Conservation (phyloP, 2,113 vertebrate species). For the Fulica atra region DNA sequence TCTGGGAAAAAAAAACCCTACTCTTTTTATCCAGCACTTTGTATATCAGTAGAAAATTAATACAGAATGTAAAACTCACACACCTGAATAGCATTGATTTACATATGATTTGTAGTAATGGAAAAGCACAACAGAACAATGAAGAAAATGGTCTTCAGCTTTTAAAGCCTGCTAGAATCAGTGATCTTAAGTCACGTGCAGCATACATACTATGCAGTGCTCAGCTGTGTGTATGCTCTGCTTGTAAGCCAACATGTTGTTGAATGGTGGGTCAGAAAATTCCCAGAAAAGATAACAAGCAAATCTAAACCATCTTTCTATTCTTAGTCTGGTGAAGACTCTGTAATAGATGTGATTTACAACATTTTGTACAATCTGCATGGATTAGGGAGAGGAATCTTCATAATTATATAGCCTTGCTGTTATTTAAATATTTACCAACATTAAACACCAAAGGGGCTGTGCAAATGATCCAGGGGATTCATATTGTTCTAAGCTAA, state of each 20-base stretch:
- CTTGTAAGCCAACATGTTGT: background rate
- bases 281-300: background rate
- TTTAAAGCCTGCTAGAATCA: background rate
- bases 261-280: background rate
- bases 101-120: background rate
- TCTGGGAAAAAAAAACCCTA: background rate
- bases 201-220: background rate
- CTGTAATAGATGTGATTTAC: background rate
- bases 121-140: background rate
- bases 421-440: conserved; percentile 88
- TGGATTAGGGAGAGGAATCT: conserved; percentile 75
- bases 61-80: background rate
- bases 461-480: conserved; percentile 76
- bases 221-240: background rate
- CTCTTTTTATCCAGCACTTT: background rate
- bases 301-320: background rate
- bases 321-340: background rate
- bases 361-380: conserved; percentile 23
- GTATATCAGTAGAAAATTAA: background rate
- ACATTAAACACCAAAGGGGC: conserved; percentile 80
- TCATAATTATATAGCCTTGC: conserved; percentile 71
- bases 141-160: background rate
- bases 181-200: rapidly evolving
- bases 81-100: background rate
- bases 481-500: conserved; percentile 81